These are phyloP conservation scores for Cacoxenus indagator DNA, from an alignment of 2,888 invertebrate genomes.

Conservation along the genomic window DNA sequence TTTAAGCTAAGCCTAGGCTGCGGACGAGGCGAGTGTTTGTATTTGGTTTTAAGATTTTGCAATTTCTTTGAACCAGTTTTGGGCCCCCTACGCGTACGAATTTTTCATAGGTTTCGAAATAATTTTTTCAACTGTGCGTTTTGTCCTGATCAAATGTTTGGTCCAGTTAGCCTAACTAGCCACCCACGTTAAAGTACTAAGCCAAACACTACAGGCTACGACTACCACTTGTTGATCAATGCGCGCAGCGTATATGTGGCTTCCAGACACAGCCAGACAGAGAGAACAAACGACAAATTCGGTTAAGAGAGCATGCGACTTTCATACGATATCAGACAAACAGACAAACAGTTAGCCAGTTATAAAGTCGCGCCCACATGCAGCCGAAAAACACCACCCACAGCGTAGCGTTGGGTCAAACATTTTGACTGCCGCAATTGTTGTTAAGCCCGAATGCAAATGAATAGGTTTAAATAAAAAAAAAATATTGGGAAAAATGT, in stretches of 20 bases:
- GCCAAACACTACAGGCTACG: neutral
- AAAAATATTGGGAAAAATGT: neutral
- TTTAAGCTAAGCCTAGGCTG: neutral
- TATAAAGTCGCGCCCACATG: neutral
- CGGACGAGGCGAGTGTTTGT: slow-evolving; percentile 2
- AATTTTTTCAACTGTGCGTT: neutral
- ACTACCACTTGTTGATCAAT: neutral
- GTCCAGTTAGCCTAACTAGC: neutral
- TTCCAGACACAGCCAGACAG: too few relatives aligned
- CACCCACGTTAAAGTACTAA: slow-evolving; percentile 1
- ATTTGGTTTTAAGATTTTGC: slow-evolving; percentile 11
- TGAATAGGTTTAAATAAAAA: neutral
- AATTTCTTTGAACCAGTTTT: slow-evolving; percentile 49
- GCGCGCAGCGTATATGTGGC: too few relatives aligned
- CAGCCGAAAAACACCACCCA: slow-evolving; percentile 48
- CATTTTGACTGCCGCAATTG: slow-evolving; percentile 14
- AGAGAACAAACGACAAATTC: too few relatives aligned
- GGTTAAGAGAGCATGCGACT: too few relatives aligned
- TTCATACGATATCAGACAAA: too few relatives aligned
- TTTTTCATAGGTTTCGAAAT: slow-evolving; percentile 5
- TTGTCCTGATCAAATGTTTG: neutral
- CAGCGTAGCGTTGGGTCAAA: slow-evolving; percentile 35
- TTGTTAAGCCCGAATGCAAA: neutral
- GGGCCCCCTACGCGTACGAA: slow-evolving; percentile 3
- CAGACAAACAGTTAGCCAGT: neutral